Evolutionary conservation across 2,888 invertebrate species (phyloP).

Genomic region (Caenorhabditis macrosperma): DNA sequence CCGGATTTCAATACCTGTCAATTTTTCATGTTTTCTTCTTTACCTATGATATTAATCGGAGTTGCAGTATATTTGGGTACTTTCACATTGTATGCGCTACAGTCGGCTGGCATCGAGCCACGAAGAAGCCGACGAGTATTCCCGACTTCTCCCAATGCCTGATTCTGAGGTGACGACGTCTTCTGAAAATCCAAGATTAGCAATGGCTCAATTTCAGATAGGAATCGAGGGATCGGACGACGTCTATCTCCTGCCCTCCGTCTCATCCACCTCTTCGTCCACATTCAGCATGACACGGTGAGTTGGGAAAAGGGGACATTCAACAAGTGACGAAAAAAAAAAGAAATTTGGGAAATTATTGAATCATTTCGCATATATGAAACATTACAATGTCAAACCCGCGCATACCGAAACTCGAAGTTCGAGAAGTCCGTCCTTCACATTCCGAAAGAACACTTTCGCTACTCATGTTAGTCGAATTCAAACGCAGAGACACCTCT

Average conservation of each 20-base stretch:
- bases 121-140: slow-evolving; percentile 71
- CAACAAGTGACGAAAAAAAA: background rate
- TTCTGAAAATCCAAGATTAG: background rate
- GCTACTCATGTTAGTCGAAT: too few species aligned
- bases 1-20: background rate
- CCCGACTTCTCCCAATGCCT: slow-evolving; percentile 67
- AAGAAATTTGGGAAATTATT: background rate
- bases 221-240: slow-evolving; percentile 77
- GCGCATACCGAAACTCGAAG: background rate
- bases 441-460: background rate
- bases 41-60: background rate
- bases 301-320: slow-evolving; percentile 16
- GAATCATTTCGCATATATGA: too few species aligned
- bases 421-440: background rate
- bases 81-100: slow-evolving; percentile 71
- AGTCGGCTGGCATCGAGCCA: slow-evolving; percentile 71
- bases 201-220: slow-evolving; percentile 47
- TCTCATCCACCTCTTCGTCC: slow-evolving; percentile 67
- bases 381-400: too few species aligned
- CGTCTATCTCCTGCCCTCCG: slow-evolving; percentile 76
- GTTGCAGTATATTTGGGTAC: slow-evolving; percentile 38
- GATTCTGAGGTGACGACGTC: slow-evolving; percentile 65
- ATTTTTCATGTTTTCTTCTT: background rate
- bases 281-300: slow-evolving; percentile 72
- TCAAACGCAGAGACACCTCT: background rate